Percentiles rank a stretch among this genome's conserved stretches.
These are phyloP conservation scores for Nothura maculosa DNA, from an alignment of 2,797 vertebrate species.

Conservation along the genomic window DNA sequence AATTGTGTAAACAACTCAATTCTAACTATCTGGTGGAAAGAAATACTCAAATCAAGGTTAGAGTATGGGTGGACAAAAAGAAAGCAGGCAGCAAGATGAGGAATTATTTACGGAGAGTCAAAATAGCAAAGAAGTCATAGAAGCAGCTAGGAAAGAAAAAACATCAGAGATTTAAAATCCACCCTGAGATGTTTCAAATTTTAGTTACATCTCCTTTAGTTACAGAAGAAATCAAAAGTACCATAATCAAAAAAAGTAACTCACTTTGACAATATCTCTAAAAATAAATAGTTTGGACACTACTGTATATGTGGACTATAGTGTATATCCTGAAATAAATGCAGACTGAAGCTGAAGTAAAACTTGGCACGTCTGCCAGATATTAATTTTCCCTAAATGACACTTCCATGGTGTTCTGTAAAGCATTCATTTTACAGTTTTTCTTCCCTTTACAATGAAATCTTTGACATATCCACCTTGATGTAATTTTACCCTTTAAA, in stretches of 20 bases:
- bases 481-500: background rate
- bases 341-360: background rate
- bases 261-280: constrained; percentile 15
- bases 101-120: background rate
- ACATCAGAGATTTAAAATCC: background rate
- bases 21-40: background rate
- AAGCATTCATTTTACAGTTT: background rate
- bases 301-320: background rate
- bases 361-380: background rate
- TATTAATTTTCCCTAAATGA: background rate
- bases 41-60: background rate
- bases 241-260: constrained; percentile 34
- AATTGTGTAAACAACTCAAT: fast-evolving
- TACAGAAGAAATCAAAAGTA: background rate
- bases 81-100: background rate
- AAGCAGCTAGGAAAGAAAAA: background rate
- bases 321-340: background rate
- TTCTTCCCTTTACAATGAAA: background rate
- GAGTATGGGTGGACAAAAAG: background rate
- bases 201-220: background rate
- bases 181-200: background rate
- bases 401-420: background rate
- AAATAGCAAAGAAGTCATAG: background rate
- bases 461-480: background rate
- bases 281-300: background rate